Conservation (phyloP, 2,113 vertebrate species). For the Callaeas wilsoni region DNA sequence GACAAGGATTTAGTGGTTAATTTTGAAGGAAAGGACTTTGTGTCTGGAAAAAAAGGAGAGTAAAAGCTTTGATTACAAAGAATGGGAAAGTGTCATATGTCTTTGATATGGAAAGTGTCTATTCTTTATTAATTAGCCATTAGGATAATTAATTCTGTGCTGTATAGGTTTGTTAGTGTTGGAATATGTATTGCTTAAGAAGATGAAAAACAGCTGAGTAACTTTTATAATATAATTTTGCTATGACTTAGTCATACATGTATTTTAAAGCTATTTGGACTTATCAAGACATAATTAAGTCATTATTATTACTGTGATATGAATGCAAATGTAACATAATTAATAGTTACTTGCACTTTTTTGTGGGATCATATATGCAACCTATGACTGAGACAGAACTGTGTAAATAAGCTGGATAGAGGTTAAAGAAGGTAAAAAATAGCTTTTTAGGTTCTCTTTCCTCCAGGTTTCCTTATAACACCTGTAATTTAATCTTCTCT, state of each 20-base stretch:
- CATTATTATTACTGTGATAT: neutral
- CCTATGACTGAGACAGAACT: neutral
- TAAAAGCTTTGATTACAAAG: neutral
- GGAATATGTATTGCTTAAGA: neutral
- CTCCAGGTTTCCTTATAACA: neutral
- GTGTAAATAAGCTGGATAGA: neutral
- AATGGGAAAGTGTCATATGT: neutral
- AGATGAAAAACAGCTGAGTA: neutral
- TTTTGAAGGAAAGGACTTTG: neutral
- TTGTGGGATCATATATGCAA: neutral
- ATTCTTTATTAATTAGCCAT: neutral
- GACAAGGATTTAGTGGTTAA: neutral
- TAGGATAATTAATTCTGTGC: neutral
- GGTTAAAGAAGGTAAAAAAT: neutral
- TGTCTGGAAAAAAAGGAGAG: neutral
- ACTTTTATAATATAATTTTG: neutral
- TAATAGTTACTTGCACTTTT: neutral
- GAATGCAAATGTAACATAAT: neutral
- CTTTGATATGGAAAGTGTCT: neutral
- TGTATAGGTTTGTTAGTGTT: neutral
- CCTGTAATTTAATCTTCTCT: neutral
- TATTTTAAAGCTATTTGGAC: neutral
- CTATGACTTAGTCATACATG: neutral
- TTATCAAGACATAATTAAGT: neutral
- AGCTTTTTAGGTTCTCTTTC: neutral